A percentile compares a stretch with the other conserved stretches of the same genome.
phyloP scores from a whole-genome alignment of 1,140 invertebrate genomes.

The Hyphantria cunea region DNA sequence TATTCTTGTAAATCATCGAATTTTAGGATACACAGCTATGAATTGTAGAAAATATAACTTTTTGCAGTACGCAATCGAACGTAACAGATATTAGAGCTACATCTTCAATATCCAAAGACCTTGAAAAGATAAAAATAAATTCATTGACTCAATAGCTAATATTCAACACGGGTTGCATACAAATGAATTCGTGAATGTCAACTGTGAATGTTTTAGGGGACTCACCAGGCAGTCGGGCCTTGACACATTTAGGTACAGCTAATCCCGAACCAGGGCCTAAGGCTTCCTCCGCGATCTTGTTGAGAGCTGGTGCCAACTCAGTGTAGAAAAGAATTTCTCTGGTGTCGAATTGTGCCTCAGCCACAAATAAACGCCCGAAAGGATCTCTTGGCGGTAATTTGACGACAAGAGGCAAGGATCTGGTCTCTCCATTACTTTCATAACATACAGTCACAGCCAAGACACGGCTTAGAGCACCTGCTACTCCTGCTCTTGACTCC shows the following conservation, averaged over 20 bases:
- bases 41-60: too few relatives aligned
- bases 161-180: conserved; percentile 29
- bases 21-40: too few relatives aligned
- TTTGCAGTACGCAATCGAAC: too few relatives aligned
- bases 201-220: background rate
- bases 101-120: conserved; percentile 29
- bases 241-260: conserved; percentile 73
- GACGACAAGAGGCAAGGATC: conserved; percentile 84
- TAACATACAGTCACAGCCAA: conserved; percentile 69
- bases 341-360: conserved; percentile 91
- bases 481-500: conserved; percentile 63
- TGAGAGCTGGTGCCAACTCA: conserved; percentile 82
- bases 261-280: conserved; percentile 75
- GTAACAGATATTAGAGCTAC: conserved; percentile 9
- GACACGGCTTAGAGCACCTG: conserved; percentile 67
- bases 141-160: conserved; percentile 30
- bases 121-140: conserved; percentile 46
- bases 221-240: conserved; percentile 64
- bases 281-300: conserved; percentile 72
- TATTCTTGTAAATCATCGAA: too few relatives aligned
- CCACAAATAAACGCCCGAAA: conserved; percentile 89
- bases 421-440: conserved; percentile 56
- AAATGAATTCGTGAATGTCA: conserved; percentile 7
- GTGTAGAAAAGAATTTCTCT: conserved; percentile 93
- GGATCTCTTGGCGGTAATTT: conserved; percentile 89